Evolutionary conservation across 2,888 invertebrate species (phyloP).

Genomic region (Belgica antarctica): DNA sequence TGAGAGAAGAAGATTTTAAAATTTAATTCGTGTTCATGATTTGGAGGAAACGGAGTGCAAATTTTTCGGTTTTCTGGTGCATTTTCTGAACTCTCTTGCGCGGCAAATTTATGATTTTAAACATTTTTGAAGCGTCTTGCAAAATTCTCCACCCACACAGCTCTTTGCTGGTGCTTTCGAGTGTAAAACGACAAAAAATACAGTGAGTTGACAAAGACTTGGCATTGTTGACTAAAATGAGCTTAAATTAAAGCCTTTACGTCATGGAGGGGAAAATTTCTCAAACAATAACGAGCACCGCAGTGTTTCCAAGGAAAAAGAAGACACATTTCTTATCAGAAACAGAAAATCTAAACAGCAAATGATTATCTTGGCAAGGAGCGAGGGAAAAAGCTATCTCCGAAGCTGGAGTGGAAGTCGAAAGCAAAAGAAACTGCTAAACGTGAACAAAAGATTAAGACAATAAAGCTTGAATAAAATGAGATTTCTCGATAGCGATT

Average conservation of each 20-base stretch:
- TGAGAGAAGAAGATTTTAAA: slow-evolving; percentile 10
- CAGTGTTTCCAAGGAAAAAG: neutral
- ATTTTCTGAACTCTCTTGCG: slow-evolving; percentile 3
- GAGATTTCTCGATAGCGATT: neutral
- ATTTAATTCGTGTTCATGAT: slow-evolving; percentile 17
- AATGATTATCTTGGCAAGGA: slow-evolving; percentile 39
- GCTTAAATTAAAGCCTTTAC: neutral
- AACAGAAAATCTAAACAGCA: slow-evolving; percentile 35
- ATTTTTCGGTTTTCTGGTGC: slow-evolving; percentile 19
- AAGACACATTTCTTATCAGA: slow-evolving; percentile 34
- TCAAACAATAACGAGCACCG: neutral
- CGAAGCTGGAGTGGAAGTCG: neutral
- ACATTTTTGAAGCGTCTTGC: neutral
- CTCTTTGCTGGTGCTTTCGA: neutral
- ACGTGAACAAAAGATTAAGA: slow-evolving; percentile 37
- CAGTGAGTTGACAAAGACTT: neutral
- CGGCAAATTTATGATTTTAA: slow-evolving; percentile 12
- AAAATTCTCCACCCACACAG: neutral
- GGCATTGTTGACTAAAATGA: neutral
- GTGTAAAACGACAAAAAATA: neutral
- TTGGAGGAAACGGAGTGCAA: slow-evolving; percentile 2
- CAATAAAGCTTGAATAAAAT: slow-evolving; percentile 33
- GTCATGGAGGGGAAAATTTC: neutral
- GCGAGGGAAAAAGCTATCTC: slow-evolving; percentile 8
- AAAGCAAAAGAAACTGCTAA: slow-evolving; percentile 13